Evolutionary conservation across 2,888 invertebrate species (phyloP), one percentile per base, ranked within the genome.

Genomic region (Buathra laborator): DNA sequence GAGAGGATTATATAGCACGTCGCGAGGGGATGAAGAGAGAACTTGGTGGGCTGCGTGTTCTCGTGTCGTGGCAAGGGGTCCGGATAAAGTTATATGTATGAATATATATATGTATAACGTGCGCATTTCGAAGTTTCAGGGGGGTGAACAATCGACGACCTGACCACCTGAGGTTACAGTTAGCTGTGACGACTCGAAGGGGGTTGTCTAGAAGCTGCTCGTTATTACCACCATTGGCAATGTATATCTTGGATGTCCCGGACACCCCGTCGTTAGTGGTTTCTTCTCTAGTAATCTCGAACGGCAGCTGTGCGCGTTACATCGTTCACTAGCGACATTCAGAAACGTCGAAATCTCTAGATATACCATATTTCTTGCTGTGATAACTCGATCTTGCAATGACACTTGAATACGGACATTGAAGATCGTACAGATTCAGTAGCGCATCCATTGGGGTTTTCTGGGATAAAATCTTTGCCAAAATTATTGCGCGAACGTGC

Each of bases 41-140:
- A 86, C 80, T 87, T 67, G 84, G 62, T 70, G 76, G 59, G 64
- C 68, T 81, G 51, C 44, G 53, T 53, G 53, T 68, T 71, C 79
- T 75, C 75, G 83, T 85, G 85, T 87, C 90, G 90, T 90, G 90
- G 90, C 90, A 91, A 90, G 89, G 88, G 87, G 86, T 86, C 86
- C 87, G 80, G 77, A 85, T 80, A 77, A 71, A 85, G 84, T 86
- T 67, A 24, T n/a, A 46, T 62, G 46, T 87, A 84, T 90, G 89
- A 90, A 90, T 89, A 88, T 86, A 79, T 67, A 78, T 64, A 75
- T 24, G 24, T 56, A 74, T 80, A 83, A 83, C 83, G 70, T 84
- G 75, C 80, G 86, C 75, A 85, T 88, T 89, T 87, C 87, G 87
- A 89, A 88, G 82, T 82, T 71, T 75, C 64, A 48, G 82, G 77